These are phyloP conservation scores for Coremacera marginata DNA, from an alignment of 2,888 invertebrate genomes.

Conservation along the genomic window DNA sequence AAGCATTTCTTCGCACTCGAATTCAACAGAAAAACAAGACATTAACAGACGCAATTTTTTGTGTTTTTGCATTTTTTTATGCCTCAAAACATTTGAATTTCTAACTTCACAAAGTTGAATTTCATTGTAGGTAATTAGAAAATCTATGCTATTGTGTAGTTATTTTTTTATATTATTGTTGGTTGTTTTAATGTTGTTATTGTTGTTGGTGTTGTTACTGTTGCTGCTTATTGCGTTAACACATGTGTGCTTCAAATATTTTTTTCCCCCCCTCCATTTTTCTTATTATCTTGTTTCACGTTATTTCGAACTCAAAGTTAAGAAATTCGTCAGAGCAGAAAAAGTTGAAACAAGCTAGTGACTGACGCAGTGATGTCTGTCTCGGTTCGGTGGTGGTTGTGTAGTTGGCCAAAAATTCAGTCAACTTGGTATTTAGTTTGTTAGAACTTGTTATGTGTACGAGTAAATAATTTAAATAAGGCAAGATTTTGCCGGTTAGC, in stretches of 20 bases:
- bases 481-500: neutral
- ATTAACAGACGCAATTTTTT: neutral
- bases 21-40: neutral
- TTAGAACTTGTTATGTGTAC: slow-evolving; percentile 26
- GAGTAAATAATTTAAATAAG: neutral
- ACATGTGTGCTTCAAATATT: slow-evolving; percentile 17
- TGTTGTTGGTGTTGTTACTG: neutral
- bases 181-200: neutral
- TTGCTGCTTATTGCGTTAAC: slow-evolving; percentile 3
- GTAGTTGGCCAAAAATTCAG: slow-evolving; percentile 17
- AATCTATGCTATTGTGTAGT: neutral
- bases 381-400: neutral
- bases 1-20: neutral
- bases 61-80: neutral
- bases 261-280: slow-evolving; percentile 13
- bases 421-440: neutral
- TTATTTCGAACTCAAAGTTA: neutral
- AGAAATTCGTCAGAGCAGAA: slow-evolving; percentile 24
- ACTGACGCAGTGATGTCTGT: neutral
- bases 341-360: slow-evolving; percentile 3
- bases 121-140: slow-evolving; percentile 6
- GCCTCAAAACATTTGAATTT: slow-evolving; percentile 1
- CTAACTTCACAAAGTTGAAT: slow-evolving; percentile 1
- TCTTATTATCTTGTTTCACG: neutral
- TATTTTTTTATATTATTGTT: neutral